phyloP scores from a whole-genome alignment of 1,140 invertebrate genomes.

The Dendrolimus kikuchii region DNA sequence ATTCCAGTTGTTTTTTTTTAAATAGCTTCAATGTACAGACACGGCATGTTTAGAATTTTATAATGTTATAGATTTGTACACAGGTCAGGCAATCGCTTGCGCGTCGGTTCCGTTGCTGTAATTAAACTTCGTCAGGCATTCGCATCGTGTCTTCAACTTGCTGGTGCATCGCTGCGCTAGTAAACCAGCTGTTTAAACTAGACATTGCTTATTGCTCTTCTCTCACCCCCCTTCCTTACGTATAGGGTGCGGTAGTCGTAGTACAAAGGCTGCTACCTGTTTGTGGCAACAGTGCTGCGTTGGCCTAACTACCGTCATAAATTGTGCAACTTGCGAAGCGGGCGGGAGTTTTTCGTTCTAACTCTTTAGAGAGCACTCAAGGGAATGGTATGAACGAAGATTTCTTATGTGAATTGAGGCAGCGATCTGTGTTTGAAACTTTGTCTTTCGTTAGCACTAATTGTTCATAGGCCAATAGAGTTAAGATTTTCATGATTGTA shows the following conservation, averaged over 20 bases:
- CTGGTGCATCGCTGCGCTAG: slow-evolving; percentile 18
- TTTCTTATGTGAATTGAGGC: slow-evolving; percentile 35
- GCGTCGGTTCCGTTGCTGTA: slow-evolving; percentile 26
- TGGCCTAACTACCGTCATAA: slow-evolving; percentile 42
- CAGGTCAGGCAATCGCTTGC: slow-evolving; percentile 33
- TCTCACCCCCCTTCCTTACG: slow-evolving; percentile 8
- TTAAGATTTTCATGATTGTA: not conserved
- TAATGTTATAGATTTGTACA: slow-evolving; percentile 31
- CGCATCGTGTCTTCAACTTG: slow-evolving; percentile 20
- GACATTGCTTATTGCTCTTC: slow-evolving; percentile 10
- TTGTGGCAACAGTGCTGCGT: slow-evolving; percentile 23
- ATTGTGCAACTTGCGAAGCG: slow-evolving; percentile 34
- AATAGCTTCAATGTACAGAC: not conserved
- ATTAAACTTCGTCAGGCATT: slow-evolving; percentile 40
- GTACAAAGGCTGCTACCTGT: slow-evolving; percentile 20
- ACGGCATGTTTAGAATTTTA: slow-evolving; percentile 27
- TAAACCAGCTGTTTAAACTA: slow-evolving; percentile 17
- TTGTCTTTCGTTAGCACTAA: slow-evolving; percentile 8
- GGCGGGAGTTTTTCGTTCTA: slow-evolving; percentile 32
- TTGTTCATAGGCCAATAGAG: not conserved
- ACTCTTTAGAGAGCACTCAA: slow-evolving; percentile 37
- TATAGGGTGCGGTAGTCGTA: slow-evolving; percentile 6
- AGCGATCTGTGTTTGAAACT: slow-evolving; percentile 18
- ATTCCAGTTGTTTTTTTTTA: too few relatives aligned
- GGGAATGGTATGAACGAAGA: slow-evolving; percentile 31